A percentile compares a stretch with the other conserved stretches of the same genome.
Evolutionary conservation across 2,113 vertebrate species (phyloP).

Genomic region (Donacobius atricapilla): DNA sequence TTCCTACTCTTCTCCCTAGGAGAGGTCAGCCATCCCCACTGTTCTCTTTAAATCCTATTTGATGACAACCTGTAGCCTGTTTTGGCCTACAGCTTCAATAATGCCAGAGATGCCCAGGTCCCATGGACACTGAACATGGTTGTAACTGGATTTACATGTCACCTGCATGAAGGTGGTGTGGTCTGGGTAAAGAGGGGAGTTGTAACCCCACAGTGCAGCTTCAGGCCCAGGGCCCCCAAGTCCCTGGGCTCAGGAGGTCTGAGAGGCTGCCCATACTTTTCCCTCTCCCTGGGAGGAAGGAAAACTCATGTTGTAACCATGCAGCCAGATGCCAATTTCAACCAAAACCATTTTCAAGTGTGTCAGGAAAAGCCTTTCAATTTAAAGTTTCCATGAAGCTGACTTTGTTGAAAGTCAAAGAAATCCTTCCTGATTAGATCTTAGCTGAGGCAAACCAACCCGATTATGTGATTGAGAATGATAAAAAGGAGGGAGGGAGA

Average conservation of each 20-base stretch:
- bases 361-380: slow-evolving; percentile 5
- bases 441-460: slow-evolving; percentile 33
- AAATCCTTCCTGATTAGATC: slow-evolving; percentile 59
- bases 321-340: neutral
- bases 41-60: neutral
- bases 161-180: neutral
- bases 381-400: slow-evolving; percentile 48
- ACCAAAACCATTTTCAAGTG: neutral
- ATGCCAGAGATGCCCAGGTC: neutral
- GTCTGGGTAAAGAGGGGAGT: neutral
- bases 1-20: neutral
- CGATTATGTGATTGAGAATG: neutral
- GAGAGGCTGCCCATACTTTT: neutral
- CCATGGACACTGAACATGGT: neutral
- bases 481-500: neutral
- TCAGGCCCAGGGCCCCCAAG: neutral
- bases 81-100: neutral
- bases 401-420: slow-evolving; percentile 65
- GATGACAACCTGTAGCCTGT: neutral
- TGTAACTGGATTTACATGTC: neutral
- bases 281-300: neutral
- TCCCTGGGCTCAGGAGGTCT: neutral
- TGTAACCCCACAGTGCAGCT: neutral
- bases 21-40: neutral
- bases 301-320: neutral